Conservation (phyloP, 2,113 vertebrate species). For the Podarcis cretensis region DNA sequence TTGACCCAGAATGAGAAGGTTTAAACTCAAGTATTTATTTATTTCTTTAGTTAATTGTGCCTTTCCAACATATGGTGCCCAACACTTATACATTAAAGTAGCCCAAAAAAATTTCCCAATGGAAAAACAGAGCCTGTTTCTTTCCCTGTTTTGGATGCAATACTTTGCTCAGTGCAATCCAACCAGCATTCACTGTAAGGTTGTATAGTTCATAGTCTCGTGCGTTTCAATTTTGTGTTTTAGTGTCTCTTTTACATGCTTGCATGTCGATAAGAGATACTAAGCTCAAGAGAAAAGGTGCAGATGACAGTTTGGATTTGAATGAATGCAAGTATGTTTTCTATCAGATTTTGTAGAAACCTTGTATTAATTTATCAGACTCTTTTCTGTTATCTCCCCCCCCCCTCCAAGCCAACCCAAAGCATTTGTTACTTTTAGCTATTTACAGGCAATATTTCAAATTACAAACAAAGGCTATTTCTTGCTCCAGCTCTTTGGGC, state of each 20-base stretch:
- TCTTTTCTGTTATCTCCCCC: conserved; percentile 14
- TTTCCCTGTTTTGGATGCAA: background rate
- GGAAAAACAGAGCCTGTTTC: background rate
- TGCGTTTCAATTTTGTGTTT: accelerated
- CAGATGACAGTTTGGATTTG: background rate
- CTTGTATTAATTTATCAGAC: background rate
- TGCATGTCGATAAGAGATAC: background rate
- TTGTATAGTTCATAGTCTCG: background rate
- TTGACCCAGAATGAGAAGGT: background rate
- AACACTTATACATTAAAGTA: background rate
- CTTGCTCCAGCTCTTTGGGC: background rate
- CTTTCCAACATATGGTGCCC: background rate
- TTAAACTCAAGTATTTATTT: background rate
- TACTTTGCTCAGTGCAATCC: background rate
- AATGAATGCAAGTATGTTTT: accelerated
- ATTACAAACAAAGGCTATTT: conserved; percentile 13
- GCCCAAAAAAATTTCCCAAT: background rate
- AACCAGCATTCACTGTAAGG: background rate
- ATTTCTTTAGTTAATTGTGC: background rate
- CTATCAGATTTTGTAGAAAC: background rate
- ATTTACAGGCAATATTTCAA: background rate
- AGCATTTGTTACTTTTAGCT: background rate
- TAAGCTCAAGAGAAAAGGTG: conserved; percentile 9
- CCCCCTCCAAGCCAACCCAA: background rate
- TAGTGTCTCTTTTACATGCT: accelerated